These are phyloP conservation scores for Patagioenas fasciata DNA, from an alignment of 2,113 vertebrate species.

Conservation along the genomic window DNA sequence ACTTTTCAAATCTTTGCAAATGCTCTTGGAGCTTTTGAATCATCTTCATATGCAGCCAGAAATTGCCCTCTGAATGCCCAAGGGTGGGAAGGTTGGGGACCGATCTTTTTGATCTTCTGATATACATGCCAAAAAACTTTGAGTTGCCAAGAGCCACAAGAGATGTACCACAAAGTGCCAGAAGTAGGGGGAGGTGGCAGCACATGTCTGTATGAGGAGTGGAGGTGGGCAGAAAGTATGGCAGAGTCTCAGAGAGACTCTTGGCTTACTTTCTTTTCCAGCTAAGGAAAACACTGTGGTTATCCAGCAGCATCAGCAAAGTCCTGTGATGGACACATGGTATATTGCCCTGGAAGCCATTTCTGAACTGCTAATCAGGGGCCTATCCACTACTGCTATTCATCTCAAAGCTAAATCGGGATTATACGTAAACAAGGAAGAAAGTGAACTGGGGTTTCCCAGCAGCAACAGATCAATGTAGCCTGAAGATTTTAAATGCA, in stretches of 20 bases:
- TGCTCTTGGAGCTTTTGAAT: not conserved
- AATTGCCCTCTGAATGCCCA: not conserved
- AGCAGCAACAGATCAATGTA: not conserved
- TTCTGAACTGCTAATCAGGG: not conserved
- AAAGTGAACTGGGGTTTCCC: not conserved
- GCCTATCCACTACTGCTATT: not conserved
- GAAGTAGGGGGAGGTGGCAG: not conserved
- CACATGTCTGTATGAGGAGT: not conserved
- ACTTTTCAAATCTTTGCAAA: not conserved
- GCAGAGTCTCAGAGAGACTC: not conserved
- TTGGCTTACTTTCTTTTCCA: not conserved
- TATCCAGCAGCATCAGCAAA: not conserved
- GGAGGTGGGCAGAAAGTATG: not conserved
- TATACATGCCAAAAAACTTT: not conserved
- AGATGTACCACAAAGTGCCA: not conserved
- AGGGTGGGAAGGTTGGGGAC: not conserved
- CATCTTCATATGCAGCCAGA: not conserved
- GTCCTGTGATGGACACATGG: not conserved
- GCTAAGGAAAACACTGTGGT: not conserved
- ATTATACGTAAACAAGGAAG: slow-evolving; percentile 4
- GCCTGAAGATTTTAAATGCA: not conserved
- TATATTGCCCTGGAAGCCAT: not conserved
- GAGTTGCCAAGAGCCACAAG: not conserved
- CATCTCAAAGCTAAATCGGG: not conserved
- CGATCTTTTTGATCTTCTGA: not conserved